Evolutionary conservation across 2,888 invertebrate species (phyloP), one percentile per base, ranked within the genome.

Genomic region (Drosophila quinaria): DNA sequence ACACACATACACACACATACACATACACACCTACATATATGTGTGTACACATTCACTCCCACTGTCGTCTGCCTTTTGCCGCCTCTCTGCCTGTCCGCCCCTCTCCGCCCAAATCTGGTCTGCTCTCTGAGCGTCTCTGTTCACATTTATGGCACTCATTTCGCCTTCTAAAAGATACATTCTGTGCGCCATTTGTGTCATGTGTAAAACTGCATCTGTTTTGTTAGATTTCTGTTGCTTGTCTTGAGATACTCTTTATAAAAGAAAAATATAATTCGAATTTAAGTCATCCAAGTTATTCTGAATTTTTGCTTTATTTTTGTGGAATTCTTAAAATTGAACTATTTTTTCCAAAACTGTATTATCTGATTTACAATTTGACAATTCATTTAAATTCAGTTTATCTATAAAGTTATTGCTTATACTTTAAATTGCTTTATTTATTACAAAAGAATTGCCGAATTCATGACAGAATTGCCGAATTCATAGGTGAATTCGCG

Each of bases 151-250:
- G 87, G 86, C 58, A 47, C 84, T 87, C 87, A 71, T 89, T 89
- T 85, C 72, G 89, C 87, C 73, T 81, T 74, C 71, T 87, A 76
- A 89, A 76, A 84, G 85, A 84, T 76, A 84, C 89, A 80, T 89
- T 88, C 70, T 72, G 87, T 89, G 84, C 68, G 84, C 88, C 88
- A 86, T 86, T 86, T 86, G 89, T 83, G 89, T 83, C 87, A 78
- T 73, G 81, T 68, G 62, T 47, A 50, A 49, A 64, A 66, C 54
- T 89, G 87, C 81, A 88, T 86, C 71, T 83, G 89, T 77, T 85
- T 62, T 68, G 56, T 75, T 78, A 78, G 72, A 75, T 52, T 60
- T 55, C 31, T 15, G 44, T 42, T 22, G 50, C 19, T 37, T 41
- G 22, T 31, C 63, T 10, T 1, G 9, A 31, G 10, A 68, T 79